phyloP scores from a whole-genome alignment of 1,140 invertebrate species.

The Aphaenogaster rudis region DNA sequence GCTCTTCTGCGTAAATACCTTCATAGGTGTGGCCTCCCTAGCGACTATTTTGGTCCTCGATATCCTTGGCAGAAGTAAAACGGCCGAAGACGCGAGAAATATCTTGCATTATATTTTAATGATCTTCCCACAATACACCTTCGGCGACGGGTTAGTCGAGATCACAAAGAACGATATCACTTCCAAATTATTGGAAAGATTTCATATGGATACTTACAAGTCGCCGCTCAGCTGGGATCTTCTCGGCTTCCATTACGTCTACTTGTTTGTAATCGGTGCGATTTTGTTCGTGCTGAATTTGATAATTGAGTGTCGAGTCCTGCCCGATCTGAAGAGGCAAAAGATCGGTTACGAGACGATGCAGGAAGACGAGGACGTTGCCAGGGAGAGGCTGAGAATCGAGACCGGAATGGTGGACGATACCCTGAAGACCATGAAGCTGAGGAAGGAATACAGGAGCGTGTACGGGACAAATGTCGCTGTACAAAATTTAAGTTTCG shows the following conservation, averaged over 20 bases:
- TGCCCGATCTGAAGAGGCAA: conserved; percentile 78
- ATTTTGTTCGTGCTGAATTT: conserved; percentile 87
- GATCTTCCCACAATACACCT: conserved; percentile 89
- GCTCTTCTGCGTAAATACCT: conserved; percentile 89
- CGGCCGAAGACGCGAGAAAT: conserved; percentile 87
- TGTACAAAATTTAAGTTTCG: conserved; percentile 91
- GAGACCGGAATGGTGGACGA: conserved; percentile 81
- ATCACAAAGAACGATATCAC: conserved; percentile 90
- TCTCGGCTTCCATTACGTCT: conserved; percentile 87
- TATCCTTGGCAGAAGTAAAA: conserved; percentile 88
- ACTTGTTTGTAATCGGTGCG: conserved; percentile 86
- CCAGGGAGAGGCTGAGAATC: conserved; percentile 85
- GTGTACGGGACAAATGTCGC: conserved; percentile 87
- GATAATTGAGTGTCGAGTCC: conserved; percentile 87
- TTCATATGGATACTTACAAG: conserved; percentile 90
- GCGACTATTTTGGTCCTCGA: conserved; percentile 89
- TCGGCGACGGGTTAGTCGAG: conserved; percentile 89
- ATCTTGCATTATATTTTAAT: conserved; percentile 89
- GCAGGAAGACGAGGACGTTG: conserved; percentile 86
- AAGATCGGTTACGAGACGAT: conserved; percentile 70
- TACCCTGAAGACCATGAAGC: conserved; percentile 82
- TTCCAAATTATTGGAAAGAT: conserved; percentile 87
- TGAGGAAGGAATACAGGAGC: conserved; percentile 85
- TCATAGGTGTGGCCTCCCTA: conserved; percentile 88
- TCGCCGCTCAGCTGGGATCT: conserved; percentile 88